A percentile compares a stretch with the other conserved stretches of the same genome.
phyloP scores from a whole-genome alignment of 1,140 invertebrate genomes.

The Solen grandis region DNA sequence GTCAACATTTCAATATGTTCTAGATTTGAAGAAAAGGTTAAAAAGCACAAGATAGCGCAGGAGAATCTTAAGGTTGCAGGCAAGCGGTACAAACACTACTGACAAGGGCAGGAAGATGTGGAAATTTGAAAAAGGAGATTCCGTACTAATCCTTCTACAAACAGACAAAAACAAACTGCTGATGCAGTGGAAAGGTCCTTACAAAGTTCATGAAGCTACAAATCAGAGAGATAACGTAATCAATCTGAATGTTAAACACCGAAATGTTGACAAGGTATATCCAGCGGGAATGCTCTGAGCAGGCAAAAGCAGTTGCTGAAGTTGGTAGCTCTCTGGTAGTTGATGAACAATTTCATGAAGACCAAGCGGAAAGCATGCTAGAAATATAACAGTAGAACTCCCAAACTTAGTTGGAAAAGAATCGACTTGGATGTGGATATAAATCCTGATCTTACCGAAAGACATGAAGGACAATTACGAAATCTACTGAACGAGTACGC shows the following conservation, averaged over 20 bases:
- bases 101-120: conserved; percentile 29
- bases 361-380: background rate
- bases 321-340: background rate
- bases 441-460: background rate
- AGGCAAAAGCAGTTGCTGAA: background rate
- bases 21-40: conserved; percentile 57
- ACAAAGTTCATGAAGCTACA: conserved; percentile 6
- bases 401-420: conserved; percentile 8
- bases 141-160: conserved; percentile 56
- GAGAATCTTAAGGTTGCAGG: conserved; percentile 49
- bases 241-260: conserved; percentile 19
- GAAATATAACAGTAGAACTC: background rate
- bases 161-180: conserved; percentile 59
- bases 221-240: conserved; percentile 47
- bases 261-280: conserved; percentile 47
- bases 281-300: background rate
- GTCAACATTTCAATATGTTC: conserved; percentile 61
- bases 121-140: conserved; percentile 51
- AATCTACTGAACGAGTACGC: conserved; percentile 27
- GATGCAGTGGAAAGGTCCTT: conserved; percentile 57
- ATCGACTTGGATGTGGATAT: conserved; percentile 43
- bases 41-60: conserved; percentile 57
- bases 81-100: conserved; percentile 44
- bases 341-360: background rate
- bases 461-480: conserved; percentile 13